Evolutionary conservation across 2,888 invertebrate genomes (phyloP).

Genomic region (Synergus gifuensis): DNA sequence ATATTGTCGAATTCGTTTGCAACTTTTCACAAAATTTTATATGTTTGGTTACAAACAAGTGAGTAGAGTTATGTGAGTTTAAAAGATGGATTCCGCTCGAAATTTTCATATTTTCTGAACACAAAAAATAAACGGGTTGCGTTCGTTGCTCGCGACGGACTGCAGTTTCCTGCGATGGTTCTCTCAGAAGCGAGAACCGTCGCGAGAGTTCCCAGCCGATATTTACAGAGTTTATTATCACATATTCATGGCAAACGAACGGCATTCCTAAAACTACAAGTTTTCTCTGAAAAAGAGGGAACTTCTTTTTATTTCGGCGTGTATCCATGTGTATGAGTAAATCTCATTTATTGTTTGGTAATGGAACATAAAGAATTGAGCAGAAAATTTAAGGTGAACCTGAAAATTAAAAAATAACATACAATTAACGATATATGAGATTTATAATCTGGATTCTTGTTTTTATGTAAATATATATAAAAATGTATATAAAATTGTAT

Average conservation of each 20-base stretch:
- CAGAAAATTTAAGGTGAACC: too few species aligned
- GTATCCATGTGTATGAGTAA: background rate
- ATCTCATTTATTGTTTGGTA: background rate
- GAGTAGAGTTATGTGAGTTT: background rate
- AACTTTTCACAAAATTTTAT: background rate
- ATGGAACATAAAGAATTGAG: too few species aligned
- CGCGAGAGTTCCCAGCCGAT: constrained; percentile 9
- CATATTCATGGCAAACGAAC: constrained; percentile 11
- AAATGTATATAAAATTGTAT: too few species aligned
- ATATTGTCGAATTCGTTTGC: background rate
- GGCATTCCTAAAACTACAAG: constrained; percentile 8
- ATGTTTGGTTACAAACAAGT: background rate
- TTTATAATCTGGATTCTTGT: too few species aligned
- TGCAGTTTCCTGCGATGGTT: constrained; percentile 50
- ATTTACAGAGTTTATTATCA: constrained; percentile 20
- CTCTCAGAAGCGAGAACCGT: constrained; percentile 8
- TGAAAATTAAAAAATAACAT: too few species aligned
- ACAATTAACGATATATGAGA: too few species aligned
- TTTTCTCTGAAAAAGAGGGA: constrained; percentile 3
- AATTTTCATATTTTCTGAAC: background rate
- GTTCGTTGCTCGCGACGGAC: constrained; percentile 53
- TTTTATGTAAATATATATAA: too few species aligned
- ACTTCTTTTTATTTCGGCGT: background rate
- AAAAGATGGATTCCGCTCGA: background rate
- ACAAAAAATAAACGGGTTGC: constrained; percentile 43